Percentiles rank a stretch among this genome's conserved stretches.
These are phyloP conservation scores for Protobothrops flavoviridis DNA, from an alignment of 2,113 vertebrate genomes.

Conservation along the genomic window DNA sequence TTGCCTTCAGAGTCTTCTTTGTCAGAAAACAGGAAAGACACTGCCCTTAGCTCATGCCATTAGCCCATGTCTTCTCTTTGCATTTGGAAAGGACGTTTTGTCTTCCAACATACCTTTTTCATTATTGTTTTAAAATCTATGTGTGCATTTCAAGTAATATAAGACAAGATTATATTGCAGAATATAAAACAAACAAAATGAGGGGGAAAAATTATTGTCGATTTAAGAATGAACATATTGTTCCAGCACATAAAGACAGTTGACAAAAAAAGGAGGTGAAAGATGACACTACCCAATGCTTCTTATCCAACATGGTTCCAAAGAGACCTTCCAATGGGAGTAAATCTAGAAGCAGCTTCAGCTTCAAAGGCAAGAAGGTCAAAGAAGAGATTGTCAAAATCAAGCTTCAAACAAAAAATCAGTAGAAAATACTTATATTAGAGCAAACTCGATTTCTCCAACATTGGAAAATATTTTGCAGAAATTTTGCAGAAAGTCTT, in stretches of 20 bases:
- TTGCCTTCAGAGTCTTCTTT: background rate
- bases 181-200: background rate
- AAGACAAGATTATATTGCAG: background rate
- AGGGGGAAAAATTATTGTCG: rapidly evolving
- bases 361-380: background rate
- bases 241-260: background rate
- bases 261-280: background rate
- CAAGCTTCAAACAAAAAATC: background rate
- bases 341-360: background rate
- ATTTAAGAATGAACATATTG: background rate
- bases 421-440: background rate
- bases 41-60: background rate
- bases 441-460: background rate
- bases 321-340: background rate
- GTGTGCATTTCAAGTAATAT: background rate
- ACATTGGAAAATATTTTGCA: background rate
- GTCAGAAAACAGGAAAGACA: background rate
- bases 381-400: background rate
- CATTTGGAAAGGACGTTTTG: no score
- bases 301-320: background rate
- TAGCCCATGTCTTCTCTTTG: background rate
- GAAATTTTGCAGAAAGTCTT: background rate
- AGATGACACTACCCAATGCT: background rate
- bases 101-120: background rate
- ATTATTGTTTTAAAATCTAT: background rate